A percentile compares a stretch with the other conserved stretches of the same genome.
Evolutionary conservation across 2,113 vertebrate species (phyloP).

Genomic region (Ovis canadensis): DNA sequence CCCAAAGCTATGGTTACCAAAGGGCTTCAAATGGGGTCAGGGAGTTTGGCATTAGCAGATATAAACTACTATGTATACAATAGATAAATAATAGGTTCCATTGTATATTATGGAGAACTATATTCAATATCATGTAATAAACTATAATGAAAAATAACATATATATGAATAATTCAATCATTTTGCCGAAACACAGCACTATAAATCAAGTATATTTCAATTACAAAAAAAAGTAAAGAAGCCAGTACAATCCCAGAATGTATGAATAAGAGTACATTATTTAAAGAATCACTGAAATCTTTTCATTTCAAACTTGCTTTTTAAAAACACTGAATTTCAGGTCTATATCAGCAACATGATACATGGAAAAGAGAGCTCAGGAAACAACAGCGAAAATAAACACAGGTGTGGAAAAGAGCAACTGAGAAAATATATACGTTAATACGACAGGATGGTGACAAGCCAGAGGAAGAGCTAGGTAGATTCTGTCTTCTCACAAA

Average conservation of each 20-base stretch:
- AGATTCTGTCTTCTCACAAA: neutral
- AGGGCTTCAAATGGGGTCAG: neutral
- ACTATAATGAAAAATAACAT: neutral
- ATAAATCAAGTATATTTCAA: neutral
- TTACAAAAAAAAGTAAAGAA: neutral
- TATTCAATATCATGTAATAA: neutral
- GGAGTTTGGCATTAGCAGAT: neutral
- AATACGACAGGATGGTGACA: neutral
- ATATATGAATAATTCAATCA: neutral
- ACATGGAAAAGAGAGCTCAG: neutral
- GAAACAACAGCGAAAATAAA: neutral
- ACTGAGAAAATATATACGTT: neutral
- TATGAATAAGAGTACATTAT: accelerated
- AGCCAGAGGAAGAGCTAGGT: neutral
- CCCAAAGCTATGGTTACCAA: neutral
- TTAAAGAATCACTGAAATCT: neutral
- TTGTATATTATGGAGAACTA: neutral
- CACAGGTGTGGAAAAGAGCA: neutral
- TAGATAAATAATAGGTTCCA: neutral
- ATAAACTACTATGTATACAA: neutral
- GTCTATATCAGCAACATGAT: neutral
- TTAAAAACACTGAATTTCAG: neutral
- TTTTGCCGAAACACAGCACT: neutral
- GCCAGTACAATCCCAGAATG: neutral
- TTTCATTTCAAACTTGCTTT: neutral